Percentiles rank a stretch among this genome's conserved stretches.
Conservation (phyloP, 2,113 vertebrate species). For the Nipponia nippon region DNA sequence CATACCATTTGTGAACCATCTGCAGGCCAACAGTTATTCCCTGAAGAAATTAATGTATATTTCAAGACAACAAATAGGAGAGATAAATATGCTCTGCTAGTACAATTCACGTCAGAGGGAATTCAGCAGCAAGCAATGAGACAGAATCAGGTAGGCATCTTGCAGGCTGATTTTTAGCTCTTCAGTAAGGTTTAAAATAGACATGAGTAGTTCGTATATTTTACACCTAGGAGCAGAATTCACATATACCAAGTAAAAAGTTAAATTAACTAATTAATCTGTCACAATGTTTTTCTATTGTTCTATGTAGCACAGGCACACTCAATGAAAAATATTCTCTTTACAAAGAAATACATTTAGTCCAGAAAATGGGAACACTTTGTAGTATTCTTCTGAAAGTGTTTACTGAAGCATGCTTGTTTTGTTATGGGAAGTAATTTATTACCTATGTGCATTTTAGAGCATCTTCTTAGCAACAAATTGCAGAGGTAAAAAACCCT, state of each 20-base stretch:
- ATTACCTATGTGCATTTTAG: neutral
- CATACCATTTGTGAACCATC: neutral
- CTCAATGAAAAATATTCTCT: neutral
- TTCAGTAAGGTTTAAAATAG: neutral
- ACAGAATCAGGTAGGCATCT: neutral
- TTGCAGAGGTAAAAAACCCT: neutral
- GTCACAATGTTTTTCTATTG: neutral
- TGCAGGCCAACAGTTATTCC: neutral
- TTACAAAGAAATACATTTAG: neutral
- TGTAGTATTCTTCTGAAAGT: neutral
- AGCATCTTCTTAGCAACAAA: neutral
- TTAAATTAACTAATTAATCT: neutral
- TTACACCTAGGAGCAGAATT: neutral
- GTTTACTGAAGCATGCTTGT: neutral
- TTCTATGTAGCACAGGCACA: neutral
- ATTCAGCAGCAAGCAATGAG: neutral
- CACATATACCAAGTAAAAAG: neutral
- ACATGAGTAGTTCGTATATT: neutral
- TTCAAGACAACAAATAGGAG: neutral
- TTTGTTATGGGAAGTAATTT: neutral
- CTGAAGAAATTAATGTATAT: neutral
- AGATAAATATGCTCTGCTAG: neutral
- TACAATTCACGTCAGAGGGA: neutral
- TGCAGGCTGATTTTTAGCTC: neutral
- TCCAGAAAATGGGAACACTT: neutral